These are phyloP conservation scores for Synanthedon tipuliformis DNA, from an alignment of 2,888 invertebrate species.

Conservation along the genomic window DNA sequence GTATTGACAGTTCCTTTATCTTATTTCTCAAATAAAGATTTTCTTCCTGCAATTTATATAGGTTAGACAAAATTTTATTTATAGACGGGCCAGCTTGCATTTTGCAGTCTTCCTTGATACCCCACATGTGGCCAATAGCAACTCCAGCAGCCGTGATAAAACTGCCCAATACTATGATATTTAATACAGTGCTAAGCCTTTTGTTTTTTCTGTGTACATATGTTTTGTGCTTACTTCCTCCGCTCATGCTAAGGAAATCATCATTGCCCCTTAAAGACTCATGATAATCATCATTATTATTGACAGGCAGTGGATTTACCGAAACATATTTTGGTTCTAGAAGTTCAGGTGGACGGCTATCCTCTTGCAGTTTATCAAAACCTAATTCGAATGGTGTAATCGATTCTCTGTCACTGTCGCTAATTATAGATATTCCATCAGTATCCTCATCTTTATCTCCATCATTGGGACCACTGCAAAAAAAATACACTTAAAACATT, in stretches of 20 bases:
- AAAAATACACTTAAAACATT: background rate
- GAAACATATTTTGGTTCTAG: conserved; percentile 23
- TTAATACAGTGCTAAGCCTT: conserved; percentile 54
- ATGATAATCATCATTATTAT: conserved; percentile 19
- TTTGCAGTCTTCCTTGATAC: conserved; percentile 53
- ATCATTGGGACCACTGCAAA: conserved; percentile 12
- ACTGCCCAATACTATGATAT: conserved; percentile 59
- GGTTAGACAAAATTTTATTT: conserved; percentile 57
- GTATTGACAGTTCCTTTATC: conserved; percentile 45
- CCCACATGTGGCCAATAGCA: conserved; percentile 66
- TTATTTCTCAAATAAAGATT: conserved; percentile 53
- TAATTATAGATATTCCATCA: conserved; percentile 64
- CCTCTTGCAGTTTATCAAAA: conserved; percentile 18
- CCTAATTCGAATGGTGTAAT: conserved; percentile 27
- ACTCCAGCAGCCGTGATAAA: conserved; percentile 62
- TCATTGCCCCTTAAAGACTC: conserved; percentile 32
- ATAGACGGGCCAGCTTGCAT: conserved; percentile 44
- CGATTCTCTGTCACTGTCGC: conserved; percentile 56
- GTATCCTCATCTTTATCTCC: conserved; percentile 62
- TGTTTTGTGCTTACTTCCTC: conserved; percentile 45
- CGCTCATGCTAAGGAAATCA: conserved; percentile 36
- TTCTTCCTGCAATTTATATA: conserved; percentile 64
- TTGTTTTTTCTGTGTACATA: conserved; percentile 63
- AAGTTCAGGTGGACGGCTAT: conserved; percentile 23
- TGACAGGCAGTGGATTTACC: conserved; percentile 17